A percentile compares a stretch with the other conserved stretches of the same genome.
phyloP scores from a whole-genome alignment of 2,888 invertebrate genomes.

The Micropterix aruncella region DNA sequence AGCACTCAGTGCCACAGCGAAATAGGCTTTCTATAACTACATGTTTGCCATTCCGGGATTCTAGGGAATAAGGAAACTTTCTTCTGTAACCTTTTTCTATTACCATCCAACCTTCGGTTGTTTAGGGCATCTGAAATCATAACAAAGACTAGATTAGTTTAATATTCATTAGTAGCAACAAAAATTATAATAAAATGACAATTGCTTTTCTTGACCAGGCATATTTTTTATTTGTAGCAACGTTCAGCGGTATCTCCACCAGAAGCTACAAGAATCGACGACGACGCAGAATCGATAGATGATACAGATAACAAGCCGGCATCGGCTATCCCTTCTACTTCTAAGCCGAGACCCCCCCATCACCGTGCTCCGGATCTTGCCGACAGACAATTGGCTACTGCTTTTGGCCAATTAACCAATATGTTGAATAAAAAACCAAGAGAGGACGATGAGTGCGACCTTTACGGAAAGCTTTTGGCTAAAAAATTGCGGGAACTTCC shows the following conservation, averaged over 20 bases:
- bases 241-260: not conserved
- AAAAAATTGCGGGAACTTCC: conserved; percentile 1
- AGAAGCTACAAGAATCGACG: not conserved
- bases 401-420: not conserved
- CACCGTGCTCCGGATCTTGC: not conserved
- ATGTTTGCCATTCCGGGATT: not conserved
- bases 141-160: too few species aligned
- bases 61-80: not conserved
- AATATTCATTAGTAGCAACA: not conserved
- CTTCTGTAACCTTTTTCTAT: not conserved
- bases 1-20: not conserved
- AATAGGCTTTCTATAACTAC: not conserved
- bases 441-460: not conserved
- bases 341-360: not conserved
- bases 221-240: too few species aligned
- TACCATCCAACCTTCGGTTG: not conserved
- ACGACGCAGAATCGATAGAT: not conserved
- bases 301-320: not conserved
- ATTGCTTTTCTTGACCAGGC: too few species aligned
- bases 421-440: not conserved
- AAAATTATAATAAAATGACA: not conserved
- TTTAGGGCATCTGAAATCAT: not conserved
- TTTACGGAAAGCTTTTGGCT: not conserved
- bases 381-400: not conserved
- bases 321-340: not conserved